These are phyloP conservation scores for Siniperca undulata DNA, from an alignment of 2,797 vertebrate species.

Conservation along the genomic window DNA sequence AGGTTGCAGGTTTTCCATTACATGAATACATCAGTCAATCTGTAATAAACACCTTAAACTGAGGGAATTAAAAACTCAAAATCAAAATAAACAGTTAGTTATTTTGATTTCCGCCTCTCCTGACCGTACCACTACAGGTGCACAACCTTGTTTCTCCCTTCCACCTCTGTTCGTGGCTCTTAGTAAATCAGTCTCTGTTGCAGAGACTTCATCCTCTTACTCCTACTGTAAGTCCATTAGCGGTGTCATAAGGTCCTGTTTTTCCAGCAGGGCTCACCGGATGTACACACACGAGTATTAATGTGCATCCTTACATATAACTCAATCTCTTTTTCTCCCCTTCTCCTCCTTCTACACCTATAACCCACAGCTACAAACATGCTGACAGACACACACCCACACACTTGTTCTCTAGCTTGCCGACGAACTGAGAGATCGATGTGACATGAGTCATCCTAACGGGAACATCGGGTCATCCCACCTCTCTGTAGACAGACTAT, in stretches of 20 bases:
- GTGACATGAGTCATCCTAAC: conserved; percentile 65
- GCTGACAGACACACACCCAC: conserved; percentile 16
- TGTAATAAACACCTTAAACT: no score
- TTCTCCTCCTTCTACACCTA: conserved; percentile 4
- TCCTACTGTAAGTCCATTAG: conserved; percentile 59
- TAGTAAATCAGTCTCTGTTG: conserved; percentile 25
- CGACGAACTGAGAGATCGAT: conserved; percentile 50
- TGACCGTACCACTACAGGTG: neutral
- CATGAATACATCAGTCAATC: neutral
- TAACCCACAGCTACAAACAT: conserved; percentile 18
- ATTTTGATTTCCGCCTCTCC: neutral
- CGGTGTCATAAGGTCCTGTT: conserved; percentile 31
- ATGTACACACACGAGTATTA: neutral
- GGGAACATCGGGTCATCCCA: conserved; percentile 45
- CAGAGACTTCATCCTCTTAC: conserved; percentile 61
- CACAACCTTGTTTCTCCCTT: neutral
- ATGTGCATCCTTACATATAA: conserved; percentile 4
- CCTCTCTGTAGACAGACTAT: conserved; percentile 44
- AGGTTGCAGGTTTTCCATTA: neutral
- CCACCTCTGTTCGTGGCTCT: conserved; percentile 2
- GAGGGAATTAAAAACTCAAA: no score
- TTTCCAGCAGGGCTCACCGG: conserved; percentile 23
- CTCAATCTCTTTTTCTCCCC: neutral
- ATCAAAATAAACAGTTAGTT: neutral
- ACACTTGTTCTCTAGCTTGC: conserved; percentile 10